A percentile compares a stretch with the other conserved stretches of the same genome.
phyloP scores from a whole-genome alignment of 2,113 vertebrate genomes.

The Stigmatopora argus region DNA sequence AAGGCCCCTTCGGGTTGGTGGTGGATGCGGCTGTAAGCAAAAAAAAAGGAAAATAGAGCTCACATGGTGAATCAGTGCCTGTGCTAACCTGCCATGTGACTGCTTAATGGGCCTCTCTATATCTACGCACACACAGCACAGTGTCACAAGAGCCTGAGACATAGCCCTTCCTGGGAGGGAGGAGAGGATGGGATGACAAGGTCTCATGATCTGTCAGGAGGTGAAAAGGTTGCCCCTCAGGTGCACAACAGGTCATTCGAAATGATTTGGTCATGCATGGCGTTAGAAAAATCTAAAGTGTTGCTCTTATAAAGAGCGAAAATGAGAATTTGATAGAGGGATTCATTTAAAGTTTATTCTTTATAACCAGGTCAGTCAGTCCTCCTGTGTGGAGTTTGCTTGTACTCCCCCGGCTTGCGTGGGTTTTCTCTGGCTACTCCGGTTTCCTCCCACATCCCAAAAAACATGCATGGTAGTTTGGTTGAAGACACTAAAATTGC shows the following conservation, averaged over 20 bases:
- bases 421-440: too few relatives aligned
- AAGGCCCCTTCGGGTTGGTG: constrained; percentile 26
- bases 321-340: neutral
- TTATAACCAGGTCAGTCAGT: too few relatives aligned
- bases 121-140: constrained; percentile 43
- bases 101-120: constrained; percentile 61
- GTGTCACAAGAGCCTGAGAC: constrained; percentile 64
- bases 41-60: constrained; percentile 68
- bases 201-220: constrained; percentile 56
- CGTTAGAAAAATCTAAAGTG: neutral
- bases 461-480: too few relatives aligned
- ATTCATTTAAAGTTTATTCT: neutral
- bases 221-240: constrained; percentile 54
- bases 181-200: constrained; percentile 33
- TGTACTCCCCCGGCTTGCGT: too few relatives aligned
- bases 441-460: too few relatives aligned
- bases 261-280: neutral
- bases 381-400: too few relatives aligned
- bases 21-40: constrained; percentile 34
- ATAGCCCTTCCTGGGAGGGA: constrained; percentile 43
- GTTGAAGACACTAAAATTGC: too few relatives aligned
- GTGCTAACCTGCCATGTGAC: constrained; percentile 72
- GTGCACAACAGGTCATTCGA: constrained; percentile 30
- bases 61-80: constrained; percentile 63
- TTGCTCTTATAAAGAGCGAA: neutral